phyloP scores from a whole-genome alignment of 1,140 invertebrate species.

The Kradibia gibbosae region DNA sequence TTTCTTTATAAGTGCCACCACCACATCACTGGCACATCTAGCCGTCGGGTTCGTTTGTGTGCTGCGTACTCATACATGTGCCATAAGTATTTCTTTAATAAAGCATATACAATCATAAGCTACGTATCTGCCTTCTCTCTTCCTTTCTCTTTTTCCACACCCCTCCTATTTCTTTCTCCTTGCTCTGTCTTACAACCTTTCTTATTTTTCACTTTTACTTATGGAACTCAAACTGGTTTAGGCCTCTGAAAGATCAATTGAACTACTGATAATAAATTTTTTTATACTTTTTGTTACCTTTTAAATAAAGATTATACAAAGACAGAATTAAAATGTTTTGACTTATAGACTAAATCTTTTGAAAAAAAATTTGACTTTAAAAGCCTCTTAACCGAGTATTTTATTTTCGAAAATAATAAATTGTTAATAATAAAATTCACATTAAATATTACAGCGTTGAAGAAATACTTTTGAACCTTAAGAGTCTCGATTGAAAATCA shows the following conservation, averaged over 20 bases:
- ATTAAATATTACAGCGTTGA: too few relatives aligned
- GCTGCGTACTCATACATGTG: not conserved
- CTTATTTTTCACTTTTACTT: conserved; percentile 2
- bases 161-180: conserved; percentile 12
- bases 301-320: not conserved
- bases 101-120: not conserved
- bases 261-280: conserved; percentile 35
- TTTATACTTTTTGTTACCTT: not conserved
- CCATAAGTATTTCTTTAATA: not conserved
- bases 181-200: too few relatives aligned
- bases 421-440: too few relatives aligned
- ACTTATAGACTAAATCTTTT: conserved; percentile 1
- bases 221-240: conserved; percentile 35
- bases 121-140: not conserved
- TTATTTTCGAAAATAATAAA: too few relatives aligned
- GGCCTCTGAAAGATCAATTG: conserved; percentile 11
- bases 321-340: not conserved
- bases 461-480: too few relatives aligned
- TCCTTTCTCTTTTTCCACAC: not conserved
- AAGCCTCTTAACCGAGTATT: not conserved
- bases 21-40: too few relatives aligned
- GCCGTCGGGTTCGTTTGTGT: too few relatives aligned
- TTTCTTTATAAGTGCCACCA: too few relatives aligned
- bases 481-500: too few relatives aligned
- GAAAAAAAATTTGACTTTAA: not conserved